phyloP scores from a whole-genome alignment of 1,140 invertebrate species.

The Plodia interpunctella region DNA sequence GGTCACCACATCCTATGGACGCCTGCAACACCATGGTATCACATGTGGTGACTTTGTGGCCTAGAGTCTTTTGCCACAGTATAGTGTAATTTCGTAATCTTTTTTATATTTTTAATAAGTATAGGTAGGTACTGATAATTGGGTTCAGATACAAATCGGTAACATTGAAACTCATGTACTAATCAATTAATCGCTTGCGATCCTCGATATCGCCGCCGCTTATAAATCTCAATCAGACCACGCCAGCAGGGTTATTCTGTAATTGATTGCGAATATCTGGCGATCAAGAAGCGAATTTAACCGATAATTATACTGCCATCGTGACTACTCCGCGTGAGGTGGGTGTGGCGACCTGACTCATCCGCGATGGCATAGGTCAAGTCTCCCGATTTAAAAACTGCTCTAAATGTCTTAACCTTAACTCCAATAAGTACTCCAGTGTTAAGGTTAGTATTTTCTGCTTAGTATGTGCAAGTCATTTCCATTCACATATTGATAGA shows the following conservation, averaged over 20 bases:
- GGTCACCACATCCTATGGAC: too few species aligned
- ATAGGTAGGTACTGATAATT: too few species aligned
- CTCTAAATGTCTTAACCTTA: neutral
- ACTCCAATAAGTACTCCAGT: too few species aligned
- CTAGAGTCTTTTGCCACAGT: too few species aligned
- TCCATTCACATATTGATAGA: too few species aligned
- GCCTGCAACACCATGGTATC: too few species aligned
- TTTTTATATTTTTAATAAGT: too few species aligned
- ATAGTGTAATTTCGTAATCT: too few species aligned
- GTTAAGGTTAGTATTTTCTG: too few species aligned
- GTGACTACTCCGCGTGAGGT: neutral
- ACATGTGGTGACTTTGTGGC: too few species aligned
- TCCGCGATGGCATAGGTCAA: constrained; percentile 19
- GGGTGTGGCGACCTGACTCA: constrained; percentile 7
- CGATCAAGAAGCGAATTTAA: neutral
- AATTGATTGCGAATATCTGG: constrained; percentile 17
- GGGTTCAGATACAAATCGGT: too few species aligned
- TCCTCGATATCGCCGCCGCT: neutral
- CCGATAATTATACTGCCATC: neutral
- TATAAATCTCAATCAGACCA: constrained; percentile 35
- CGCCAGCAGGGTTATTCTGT: constrained; percentile 12
- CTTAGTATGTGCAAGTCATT: too few species aligned
- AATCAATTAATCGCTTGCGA: neutral
- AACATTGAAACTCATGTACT: neutral
- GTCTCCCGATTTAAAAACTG: neutral